Conservation (phyloP, 1,140 invertebrate genomes). For the Scaptodrosophila lebanonensis region DNA sequence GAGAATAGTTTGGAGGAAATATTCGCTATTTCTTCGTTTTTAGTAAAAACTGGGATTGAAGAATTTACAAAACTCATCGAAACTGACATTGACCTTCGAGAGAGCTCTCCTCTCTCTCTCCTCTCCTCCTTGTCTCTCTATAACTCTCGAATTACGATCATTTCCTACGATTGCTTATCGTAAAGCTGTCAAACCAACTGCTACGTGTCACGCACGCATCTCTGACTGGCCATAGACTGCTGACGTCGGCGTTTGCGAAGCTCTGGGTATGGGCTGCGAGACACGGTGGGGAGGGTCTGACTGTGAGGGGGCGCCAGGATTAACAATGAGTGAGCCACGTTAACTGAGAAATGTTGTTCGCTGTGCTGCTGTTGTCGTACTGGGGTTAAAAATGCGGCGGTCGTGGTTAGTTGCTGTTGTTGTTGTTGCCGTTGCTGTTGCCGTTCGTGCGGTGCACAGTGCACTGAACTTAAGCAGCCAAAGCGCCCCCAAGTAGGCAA, state of each 20-base stretch:
- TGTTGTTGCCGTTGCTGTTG: conserved; percentile 1
- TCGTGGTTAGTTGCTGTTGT: conserved; percentile 8
- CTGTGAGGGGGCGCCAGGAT: conserved; percentile 12
- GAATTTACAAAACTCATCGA: no score
- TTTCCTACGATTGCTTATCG: no score
- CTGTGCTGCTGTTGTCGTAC: conserved; percentile 31
- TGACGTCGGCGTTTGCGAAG: background rate
- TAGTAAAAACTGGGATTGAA: no score
- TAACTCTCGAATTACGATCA: no score
- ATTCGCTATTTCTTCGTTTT: no score
- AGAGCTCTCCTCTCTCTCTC: background rate
- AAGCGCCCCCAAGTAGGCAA: conserved; percentile 58
- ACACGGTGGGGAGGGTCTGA: background rate
- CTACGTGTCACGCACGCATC: background rate
- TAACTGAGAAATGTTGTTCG: conserved; percentile 68
- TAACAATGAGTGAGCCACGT: conserved; percentile 64
- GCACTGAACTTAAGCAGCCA: conserved; percentile 67
- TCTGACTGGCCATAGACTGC: background rate
- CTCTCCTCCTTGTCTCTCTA: background rate
- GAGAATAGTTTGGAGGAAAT: no score
- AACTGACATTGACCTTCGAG: no score
- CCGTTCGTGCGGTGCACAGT: conserved; percentile 19
- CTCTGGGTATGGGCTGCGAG: background rate
- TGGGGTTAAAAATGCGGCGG: conserved; percentile 13
- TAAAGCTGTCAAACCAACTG: no score